phyloP scores from a whole-genome alignment of 1,140 invertebrate species.

The Aphaenogaster ashmeadi region DNA sequence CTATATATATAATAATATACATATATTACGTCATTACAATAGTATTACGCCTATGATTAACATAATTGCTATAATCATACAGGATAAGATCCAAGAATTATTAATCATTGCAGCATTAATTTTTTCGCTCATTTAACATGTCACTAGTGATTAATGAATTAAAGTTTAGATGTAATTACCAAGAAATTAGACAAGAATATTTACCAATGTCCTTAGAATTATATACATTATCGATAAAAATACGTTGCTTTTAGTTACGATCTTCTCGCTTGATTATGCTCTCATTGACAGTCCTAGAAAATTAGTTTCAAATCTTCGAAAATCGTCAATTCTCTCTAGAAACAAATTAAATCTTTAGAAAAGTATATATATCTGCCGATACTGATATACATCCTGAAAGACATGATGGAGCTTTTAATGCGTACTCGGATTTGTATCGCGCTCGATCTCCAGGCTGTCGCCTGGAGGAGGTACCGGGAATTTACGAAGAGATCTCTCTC shows the following conservation, averaged over 20 bases:
- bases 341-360: background rate
- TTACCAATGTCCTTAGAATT: background rate
- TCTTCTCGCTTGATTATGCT: background rate
- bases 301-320: background rate
- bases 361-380: background rate
- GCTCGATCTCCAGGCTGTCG: constrained; percentile 66
- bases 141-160: background rate
- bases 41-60: background rate
- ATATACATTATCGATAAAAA: background rate
- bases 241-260: background rate
- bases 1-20: background rate
- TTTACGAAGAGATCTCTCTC: constrained; percentile 41
- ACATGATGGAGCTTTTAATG: constrained; percentile 19
- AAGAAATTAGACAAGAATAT: background rate
- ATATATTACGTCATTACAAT: background rate
- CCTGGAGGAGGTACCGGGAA: constrained; percentile 59
- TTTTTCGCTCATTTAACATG: background rate
- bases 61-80: background rate
- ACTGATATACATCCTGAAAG: constrained; percentile 19
- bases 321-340: background rate
- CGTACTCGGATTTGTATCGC: constrained; percentile 52
- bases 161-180: background rate
- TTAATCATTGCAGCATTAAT: background rate
- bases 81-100: background rate
- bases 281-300: background rate